These are phyloP conservation scores for Rhagium mordax DNA, from an alignment of 2,888 invertebrate species.

Conservation along the genomic window DNA sequence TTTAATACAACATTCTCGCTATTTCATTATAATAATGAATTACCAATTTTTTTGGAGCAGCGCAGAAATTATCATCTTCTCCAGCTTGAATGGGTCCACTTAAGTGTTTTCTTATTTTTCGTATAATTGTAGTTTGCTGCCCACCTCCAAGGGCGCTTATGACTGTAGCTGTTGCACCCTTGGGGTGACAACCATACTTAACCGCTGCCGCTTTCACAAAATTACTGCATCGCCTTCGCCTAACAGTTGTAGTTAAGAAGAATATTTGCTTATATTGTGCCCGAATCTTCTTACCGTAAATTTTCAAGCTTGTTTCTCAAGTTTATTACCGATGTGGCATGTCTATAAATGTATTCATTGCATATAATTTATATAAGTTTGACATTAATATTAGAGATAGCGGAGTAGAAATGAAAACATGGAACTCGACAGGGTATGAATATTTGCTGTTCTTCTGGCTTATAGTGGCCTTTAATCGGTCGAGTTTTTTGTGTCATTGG, in stretches of 20 bases:
- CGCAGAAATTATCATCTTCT: too few species aligned
- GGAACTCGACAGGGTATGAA: too few species aligned
- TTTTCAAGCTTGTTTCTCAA: neutral
- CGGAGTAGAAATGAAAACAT: too few species aligned
- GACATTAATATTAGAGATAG: too few species aligned
- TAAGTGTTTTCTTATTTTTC: too few species aligned
- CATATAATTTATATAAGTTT: neutral
- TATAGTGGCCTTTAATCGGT: too few species aligned
- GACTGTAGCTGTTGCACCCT: neutral
- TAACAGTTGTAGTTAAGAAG: constrained; percentile 17
- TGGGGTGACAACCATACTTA: constrained; percentile 29
- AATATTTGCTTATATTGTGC: constrained; percentile 11
- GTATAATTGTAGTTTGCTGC: neutral
- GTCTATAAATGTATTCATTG: neutral
- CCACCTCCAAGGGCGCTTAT: neutral
- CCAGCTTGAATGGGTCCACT: too few species aligned
- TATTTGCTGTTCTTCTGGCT: too few species aligned
- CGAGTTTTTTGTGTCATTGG: too few species aligned
- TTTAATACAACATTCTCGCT: too few species aligned
- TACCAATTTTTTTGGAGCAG: too few species aligned
- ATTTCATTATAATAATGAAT: too few species aligned
- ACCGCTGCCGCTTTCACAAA: constrained; percentile 30
- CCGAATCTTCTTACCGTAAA: neutral
- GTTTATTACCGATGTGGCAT: neutral
- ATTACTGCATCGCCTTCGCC: constrained; percentile 23